Percentiles rank a stretch among this genome's conserved stretches.
These are phyloP conservation scores for Aphodius sticticus DNA, from an alignment of 2,888 invertebrate genomes.

Conservation along the genomic window DNA sequence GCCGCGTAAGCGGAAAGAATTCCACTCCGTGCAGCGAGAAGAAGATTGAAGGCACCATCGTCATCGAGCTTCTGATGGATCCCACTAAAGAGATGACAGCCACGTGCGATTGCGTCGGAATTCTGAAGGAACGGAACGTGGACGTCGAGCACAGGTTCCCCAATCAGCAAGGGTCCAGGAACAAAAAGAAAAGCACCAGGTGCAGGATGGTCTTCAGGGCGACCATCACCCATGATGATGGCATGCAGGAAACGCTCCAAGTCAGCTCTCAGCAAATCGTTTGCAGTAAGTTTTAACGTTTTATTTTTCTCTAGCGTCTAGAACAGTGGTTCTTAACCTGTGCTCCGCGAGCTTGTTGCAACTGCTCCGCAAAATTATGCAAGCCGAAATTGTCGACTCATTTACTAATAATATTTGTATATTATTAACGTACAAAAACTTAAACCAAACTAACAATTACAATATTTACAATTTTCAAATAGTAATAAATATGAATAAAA, in stretches of 20 bases:
- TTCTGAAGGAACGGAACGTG: constrained; percentile 94
- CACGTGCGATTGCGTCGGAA: constrained; percentile 97
- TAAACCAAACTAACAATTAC: no score
- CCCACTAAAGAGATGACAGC: constrained; percentile 91
- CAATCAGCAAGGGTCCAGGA: constrained; percentile 78
- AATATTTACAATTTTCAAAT: no score
- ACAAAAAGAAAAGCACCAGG: constrained; percentile 93
- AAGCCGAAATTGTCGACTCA: no score
- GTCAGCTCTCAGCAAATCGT: constrained; percentile 90
- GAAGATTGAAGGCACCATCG: constrained; percentile 92
- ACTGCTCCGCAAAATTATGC: no score
- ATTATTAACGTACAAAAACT: no score
- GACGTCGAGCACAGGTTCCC: constrained; percentile 93
- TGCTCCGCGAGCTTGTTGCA: no score
- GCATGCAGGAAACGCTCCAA: constrained; percentile 83
- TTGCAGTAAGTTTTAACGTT: constrained; percentile 76
- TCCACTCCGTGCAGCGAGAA: constrained; percentile 91
- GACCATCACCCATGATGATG: constrained; percentile 79
- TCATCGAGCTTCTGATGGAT: constrained; percentile 91
- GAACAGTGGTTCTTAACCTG: no score
- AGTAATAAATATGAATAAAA: no score
- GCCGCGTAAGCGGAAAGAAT: constrained; percentile 95
- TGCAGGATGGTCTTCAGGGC: constrained; percentile 96
- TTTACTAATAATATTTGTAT: no score
- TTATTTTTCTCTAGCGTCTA: background rate